These are phyloP conservation scores for Myzus persicae DNA, from an alignment of 1,140 invertebrate genomes.

Conservation along the genomic window DNA sequence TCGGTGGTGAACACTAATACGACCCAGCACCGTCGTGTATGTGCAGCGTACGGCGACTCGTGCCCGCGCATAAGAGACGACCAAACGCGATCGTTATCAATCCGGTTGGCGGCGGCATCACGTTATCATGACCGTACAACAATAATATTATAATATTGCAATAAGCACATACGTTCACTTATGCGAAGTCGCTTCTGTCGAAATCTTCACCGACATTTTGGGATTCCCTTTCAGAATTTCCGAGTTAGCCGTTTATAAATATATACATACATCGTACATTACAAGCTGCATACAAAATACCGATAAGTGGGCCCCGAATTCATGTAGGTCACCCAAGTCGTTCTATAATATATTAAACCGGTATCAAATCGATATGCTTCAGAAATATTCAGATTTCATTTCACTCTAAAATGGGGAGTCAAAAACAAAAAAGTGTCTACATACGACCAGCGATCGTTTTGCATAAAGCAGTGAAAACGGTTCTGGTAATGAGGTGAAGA, in stretches of 20 bases:
- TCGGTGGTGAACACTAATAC: neutral
- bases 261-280: no score
- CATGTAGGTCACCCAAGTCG: neutral
- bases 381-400: no score
- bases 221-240: neutral
- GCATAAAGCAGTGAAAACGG: no score
- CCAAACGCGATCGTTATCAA: neutral
- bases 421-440: no score
- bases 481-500: no score
- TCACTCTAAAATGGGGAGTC: no score
- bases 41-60: neutral
- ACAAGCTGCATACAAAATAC: neutral
- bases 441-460: no score
- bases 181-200: neutral
- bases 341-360: neutral
- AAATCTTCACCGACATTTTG: neutral
- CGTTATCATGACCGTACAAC: neutral
- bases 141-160: neutral
- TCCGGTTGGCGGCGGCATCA: neutral
- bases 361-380: no score
- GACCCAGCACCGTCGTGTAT: neutral
- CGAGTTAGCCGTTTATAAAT: neutral
- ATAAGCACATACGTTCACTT: neutral
- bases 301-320: neutral
- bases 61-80: slow-evolving; percentile 31